Evolutionary conservation across 2,888 invertebrate species (phyloP), one percentile per base, ranked within the genome.

Genomic region (Heliothis peltigera): DNA sequence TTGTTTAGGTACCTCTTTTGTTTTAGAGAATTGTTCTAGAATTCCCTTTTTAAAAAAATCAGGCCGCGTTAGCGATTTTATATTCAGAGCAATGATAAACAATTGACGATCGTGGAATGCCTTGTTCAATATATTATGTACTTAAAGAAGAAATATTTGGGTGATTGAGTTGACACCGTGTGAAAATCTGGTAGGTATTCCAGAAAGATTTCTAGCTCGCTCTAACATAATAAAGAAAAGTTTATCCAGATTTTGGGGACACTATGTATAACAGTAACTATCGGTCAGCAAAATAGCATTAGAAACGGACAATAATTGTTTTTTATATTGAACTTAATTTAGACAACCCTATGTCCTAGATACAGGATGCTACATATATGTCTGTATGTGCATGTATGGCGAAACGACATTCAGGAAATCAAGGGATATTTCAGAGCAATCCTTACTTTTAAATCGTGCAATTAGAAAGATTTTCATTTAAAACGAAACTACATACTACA

Each of bases 311-410:
- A 32, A 32, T 59, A 32, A 3, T n/a, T 39, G n/a, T 1, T 2
- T 35, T 25, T 7, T 32, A 3, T 32, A 2, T 32, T 12, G 10
- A 32, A 12, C 2, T 32, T 3, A n/a, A 12, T n/a, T n/a, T 62
- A 4, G 74, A 57, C 72, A 73, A 18, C 72, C 72, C 72, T 73
- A n/a, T 5, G 7, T 55, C 7, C 39, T 47, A 74, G 57, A 47
- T 54, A 49, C 35, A 60, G 57, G 22, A 39, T 39, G 48, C 32
- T 64, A 57, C 48, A 64, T 32, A 49, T 74, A 55, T 21, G 43
- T 49, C 19, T 39, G 44, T 51, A 46, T 39, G 17, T 39, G 48
- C 47, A 42, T 39, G n/a, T 52, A 64, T 55, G 42, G 39, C 39
- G 19, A 42, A 48, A 32, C 59, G 52, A 54, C 72, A 43, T 60